Conservation (phyloP, 2,888 invertebrate species). For the Brachynemurus nebulosus region DNA sequence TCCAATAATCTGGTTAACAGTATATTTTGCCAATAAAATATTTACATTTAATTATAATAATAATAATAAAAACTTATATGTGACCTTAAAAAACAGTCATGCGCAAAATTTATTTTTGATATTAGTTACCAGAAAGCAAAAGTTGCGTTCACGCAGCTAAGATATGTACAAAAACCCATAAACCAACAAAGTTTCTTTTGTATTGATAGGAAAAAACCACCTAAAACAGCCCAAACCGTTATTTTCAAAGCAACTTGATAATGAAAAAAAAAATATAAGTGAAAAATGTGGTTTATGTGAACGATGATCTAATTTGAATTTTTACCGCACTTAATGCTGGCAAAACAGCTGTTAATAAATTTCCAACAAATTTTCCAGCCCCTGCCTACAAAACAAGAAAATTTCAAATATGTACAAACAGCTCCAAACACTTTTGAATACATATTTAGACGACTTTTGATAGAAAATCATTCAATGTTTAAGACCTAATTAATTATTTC, state of each 20-base stretch:
- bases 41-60: too few species aligned
- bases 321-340: slow-evolving; percentile 32
- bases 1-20: too few species aligned
- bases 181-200: too few species aligned
- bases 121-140: too few species aligned
- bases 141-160: too few species aligned
- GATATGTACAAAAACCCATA: too few species aligned
- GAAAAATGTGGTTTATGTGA: neutral
- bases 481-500: too few species aligned
- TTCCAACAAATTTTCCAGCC: slow-evolving; percentile 29
- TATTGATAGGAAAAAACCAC: too few species aligned
- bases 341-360: slow-evolving; percentile 26
- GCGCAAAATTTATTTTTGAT: neutral
- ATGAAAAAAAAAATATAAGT: neutral
- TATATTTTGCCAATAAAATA: too few species aligned
- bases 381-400: slow-evolving; percentile 28
- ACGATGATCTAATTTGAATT: slow-evolving; percentile 8
- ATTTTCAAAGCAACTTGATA: neutral
- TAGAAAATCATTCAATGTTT: neutral
- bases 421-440: neutral
- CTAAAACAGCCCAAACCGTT: too few species aligned
- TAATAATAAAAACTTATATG: too few species aligned
- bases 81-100: too few species aligned
- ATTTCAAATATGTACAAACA: neutral
- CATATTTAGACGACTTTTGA: neutral